Percentiles rank a stretch among this genome's conserved stretches.
Conservation (phyloP, 2,888 invertebrate genomes). For the Xylocampa areola region DNA sequence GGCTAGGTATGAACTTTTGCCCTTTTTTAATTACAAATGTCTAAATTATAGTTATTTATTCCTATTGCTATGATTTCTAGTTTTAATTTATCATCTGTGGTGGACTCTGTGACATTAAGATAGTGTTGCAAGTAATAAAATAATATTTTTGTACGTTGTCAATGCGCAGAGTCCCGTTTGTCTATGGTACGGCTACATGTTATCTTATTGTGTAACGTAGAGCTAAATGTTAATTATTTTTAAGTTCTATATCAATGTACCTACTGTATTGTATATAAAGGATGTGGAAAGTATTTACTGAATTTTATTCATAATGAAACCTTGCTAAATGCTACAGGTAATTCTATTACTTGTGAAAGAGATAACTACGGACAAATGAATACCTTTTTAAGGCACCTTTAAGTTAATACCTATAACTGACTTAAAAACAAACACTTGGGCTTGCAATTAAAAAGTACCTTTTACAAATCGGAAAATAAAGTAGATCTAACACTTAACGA, state of each 20-base stretch:
- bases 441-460: no score
- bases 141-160: slow-evolving; percentile 59
- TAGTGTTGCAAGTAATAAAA: slow-evolving; percentile 53
- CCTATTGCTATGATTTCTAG: slow-evolving; percentile 43
- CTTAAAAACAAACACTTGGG: no score
- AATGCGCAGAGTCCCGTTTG: slow-evolving; percentile 52
- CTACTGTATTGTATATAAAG: slow-evolving; percentile 85
- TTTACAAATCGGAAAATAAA: no score
- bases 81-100: slow-evolving; percentile 51
- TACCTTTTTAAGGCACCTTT: no score
- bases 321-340: neutral
- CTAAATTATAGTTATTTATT: slow-evolving; percentile 55
- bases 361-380: no score
- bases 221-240: slow-evolving; percentile 86
- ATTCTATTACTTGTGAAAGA: no score
- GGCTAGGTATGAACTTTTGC: slow-evolving; percentile 28
- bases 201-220: slow-evolving; percentile 78
- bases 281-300: slow-evolving; percentile 70
- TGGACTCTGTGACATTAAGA: slow-evolving; percentile 44
- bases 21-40: slow-evolving; percentile 39
- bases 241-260: slow-evolving; percentile 79
- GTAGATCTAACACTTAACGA: no score
- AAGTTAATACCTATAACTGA: no score
- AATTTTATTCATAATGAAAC: slow-evolving; percentile 47
- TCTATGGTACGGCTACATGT: slow-evolving; percentile 65